Evolutionary conservation across 2,797 vertebrate species (phyloP).

Genomic region (Typhlichthys eigenmanni): DNA sequence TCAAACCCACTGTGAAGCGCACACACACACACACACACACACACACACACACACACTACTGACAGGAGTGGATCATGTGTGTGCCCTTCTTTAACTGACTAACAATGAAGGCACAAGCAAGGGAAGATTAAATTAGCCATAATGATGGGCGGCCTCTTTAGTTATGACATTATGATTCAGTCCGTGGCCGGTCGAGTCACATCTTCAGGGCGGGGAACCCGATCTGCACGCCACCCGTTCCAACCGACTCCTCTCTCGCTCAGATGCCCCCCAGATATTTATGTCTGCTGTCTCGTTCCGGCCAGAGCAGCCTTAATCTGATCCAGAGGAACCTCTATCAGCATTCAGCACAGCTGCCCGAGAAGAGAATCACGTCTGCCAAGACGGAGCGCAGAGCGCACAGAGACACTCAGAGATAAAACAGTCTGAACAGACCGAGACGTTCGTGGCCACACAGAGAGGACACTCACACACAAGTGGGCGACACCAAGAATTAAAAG

Average conservation of each 20-base stretch:
- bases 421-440: constrained; percentile 20
- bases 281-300: constrained; percentile 75
- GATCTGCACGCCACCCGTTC: constrained; percentile 61
- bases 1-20: not conserved
- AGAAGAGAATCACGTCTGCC: constrained; percentile 49
- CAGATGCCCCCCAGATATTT: constrained; percentile 76
- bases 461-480: too few species aligned
- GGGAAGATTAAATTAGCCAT: constrained; percentile 72
- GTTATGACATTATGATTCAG: constrained; percentile 75
- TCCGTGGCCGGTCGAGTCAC: constrained; percentile 69
- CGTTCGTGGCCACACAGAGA: not conserved
- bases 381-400: constrained; percentile 32
- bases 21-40: not conserved
- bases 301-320: constrained; percentile 69
- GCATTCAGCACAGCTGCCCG: constrained; percentile 64
- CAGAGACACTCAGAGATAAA: constrained; percentile 29
- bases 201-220: constrained; percentile 70
- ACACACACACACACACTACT: constrained; percentile 36
- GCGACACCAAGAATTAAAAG: too few species aligned
- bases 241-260: constrained; percentile 62
- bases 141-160: constrained; percentile 70
- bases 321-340: constrained; percentile 69
- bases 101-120: constrained; percentile 67
- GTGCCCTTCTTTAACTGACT: constrained; percentile 54
- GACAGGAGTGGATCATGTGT: constrained; percentile 63